Conservation (phyloP, 2,888 invertebrate genomes). For the Agonopterix arenella region DNA sequence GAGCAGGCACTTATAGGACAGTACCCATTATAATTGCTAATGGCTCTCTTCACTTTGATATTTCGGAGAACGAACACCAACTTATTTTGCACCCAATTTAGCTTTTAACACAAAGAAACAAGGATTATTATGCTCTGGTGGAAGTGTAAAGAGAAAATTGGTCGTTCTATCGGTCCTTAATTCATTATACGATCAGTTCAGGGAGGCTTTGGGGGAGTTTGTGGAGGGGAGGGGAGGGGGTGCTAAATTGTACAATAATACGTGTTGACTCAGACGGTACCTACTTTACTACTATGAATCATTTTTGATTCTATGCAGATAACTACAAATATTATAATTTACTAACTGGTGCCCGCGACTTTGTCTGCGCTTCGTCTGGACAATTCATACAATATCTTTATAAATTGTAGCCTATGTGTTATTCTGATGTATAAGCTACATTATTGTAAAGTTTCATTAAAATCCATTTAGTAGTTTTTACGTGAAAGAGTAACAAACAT, state of each 20-base stretch:
- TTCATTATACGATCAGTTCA: slow-evolving; percentile 21
- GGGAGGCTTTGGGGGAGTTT: slow-evolving; percentile 12
- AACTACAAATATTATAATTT: too few relatives aligned
- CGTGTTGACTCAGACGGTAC: too few relatives aligned
- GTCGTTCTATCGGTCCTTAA: slow-evolving; percentile 26
- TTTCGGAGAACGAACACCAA: slow-evolving; percentile 22
- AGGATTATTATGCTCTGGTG: slow-evolving; percentile 9
- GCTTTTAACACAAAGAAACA: slow-evolving; percentile 8
- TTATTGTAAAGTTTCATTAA: too few relatives aligned
- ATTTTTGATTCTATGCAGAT: too few relatives aligned
- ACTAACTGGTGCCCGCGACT: too few relatives aligned
- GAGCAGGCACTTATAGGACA: slow-evolving; percentile 58
- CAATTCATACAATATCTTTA: too few relatives aligned
- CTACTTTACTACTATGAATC: too few relatives aligned
- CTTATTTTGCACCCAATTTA: background rate
- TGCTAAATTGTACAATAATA: background rate
- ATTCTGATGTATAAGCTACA: too few relatives aligned
- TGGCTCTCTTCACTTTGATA: slow-evolving; percentile 42
- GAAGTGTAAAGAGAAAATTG: slow-evolving; percentile 12
- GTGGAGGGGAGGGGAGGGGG: slow-evolving; percentile 6
- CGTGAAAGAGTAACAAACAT: too few relatives aligned
- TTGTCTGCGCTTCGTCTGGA: too few relatives aligned
- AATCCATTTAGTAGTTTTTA: too few relatives aligned
- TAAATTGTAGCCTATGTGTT: too few relatives aligned
- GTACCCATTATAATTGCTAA: slow-evolving; percentile 67